Base-by-base conservation (phyloP, 2,888 invertebrate genomes). In the Gasteruption jaculator region DNA sequence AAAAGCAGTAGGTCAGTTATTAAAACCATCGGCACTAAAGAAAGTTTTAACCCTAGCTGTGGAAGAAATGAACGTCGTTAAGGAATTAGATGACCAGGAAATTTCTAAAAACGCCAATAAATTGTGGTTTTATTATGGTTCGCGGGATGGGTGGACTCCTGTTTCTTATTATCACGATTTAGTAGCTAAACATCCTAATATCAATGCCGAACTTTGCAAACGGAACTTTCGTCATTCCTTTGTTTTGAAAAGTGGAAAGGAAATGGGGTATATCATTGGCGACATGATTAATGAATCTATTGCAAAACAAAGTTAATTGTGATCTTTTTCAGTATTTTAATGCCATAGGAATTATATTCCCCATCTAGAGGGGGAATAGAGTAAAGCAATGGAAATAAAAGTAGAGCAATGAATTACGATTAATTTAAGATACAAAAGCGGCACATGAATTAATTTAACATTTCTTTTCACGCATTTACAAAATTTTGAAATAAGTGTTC, bases 91-190 rank as follows among this genome's bases (percentile, higher is more conserved):
- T 56, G 70, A 72, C 40, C 74, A 79, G 5, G 68, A 79, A 30
- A 73, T 93, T 30, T 61, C 72, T 12, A 66, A 72, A 18, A 74
- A 84, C 63, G 55, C 75, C n/a, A 65, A 78, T 10, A 80, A 81
- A 56, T 71, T 92, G 2, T 84, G 83, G 63, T 78, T 93, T 33
- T 86, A 89, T 63, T 95, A 91, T 67, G 86, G 89, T 7, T 72
- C 74, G 4, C 76, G 63, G 3, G 95, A 96, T 71, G 79, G 79
- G 5, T 96, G 95, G 95, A 85, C 83, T 36, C 94, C 94, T 0
- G 56, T 79, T 1, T 68, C 73, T 26, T 89, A 84, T 61, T 88
- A 80, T 61, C 72, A 82, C 18, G 79, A 84, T 46, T 69, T 94
- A 42, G 77, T 75, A 48, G 54, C 68, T 14, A 72, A 72, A 41